phyloP scores from a whole-genome alignment of 2,797 vertebrate species.

The Anableps anableps region DNA sequence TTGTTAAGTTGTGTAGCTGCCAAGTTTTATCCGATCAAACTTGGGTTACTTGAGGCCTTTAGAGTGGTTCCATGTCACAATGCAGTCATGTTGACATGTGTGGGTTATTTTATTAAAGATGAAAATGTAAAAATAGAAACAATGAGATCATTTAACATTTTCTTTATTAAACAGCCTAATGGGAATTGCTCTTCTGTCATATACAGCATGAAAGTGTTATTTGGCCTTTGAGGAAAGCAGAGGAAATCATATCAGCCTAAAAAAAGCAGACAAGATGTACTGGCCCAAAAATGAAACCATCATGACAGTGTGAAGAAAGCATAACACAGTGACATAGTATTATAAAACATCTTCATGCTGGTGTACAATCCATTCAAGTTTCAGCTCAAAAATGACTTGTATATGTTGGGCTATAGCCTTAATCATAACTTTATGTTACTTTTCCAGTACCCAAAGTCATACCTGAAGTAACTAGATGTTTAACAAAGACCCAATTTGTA shows the following conservation, averaged over 20 bases:
- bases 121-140: constrained; percentile 11
- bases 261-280: not conserved
- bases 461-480: not conserved
- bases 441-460: not conserved
- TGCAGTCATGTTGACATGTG: constrained; percentile 17
- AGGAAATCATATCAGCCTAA: not conserved
- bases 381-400: not conserved
- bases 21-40: constrained; percentile 56
- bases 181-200: not conserved
- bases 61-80: constrained; percentile 13
- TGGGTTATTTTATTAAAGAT: constrained; percentile 12
- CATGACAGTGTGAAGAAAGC: not conserved
- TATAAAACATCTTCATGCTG: not conserved
- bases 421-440: not conserved
- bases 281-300: not conserved
- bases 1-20: constrained; percentile 45
- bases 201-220: not conserved
- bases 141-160: constrained; percentile 1
- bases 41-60: constrained; percentile 27
- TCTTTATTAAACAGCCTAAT: constrained; percentile 3
- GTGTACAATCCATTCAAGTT: not conserved
- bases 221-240: not conserved
- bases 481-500: not conserved
- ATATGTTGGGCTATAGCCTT: not conserved
- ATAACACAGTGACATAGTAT: not conserved